Conservation (phyloP, 2,888 invertebrate species). For the Cosmorhoe ocellata region DNA sequence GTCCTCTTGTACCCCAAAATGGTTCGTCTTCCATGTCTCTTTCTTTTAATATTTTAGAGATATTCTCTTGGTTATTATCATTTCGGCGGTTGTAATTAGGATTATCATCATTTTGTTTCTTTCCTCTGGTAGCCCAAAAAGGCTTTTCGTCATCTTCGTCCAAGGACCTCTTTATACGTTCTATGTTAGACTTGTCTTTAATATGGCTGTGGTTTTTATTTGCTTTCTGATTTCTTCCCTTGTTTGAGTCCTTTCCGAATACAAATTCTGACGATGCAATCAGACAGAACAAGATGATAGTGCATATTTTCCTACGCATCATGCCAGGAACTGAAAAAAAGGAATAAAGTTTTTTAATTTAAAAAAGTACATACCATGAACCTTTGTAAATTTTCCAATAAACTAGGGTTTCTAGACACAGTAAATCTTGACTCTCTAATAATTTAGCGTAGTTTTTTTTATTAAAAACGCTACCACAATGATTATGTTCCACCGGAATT, state of each 20-base stretch:
- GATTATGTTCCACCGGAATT: no score
- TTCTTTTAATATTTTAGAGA: constrained; percentile 37
- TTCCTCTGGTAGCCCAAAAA: constrained; percentile 56
- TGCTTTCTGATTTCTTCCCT: constrained; percentile 46
- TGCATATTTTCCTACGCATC: constrained; percentile 56
- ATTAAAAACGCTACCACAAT: no score
- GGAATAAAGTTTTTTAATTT: neutral
- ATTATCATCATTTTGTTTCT: constrained; percentile 42
- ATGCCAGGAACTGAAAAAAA: constrained; percentile 55
- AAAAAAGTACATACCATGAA: no score
- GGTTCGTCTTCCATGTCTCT: constrained; percentile 52
- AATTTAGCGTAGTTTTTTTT: no score
- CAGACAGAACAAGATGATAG: constrained; percentile 49
- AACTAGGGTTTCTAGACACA: no score
- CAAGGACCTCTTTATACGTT: constrained; percentile 59
- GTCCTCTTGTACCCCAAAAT: constrained; percentile 70
- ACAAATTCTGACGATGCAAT: constrained; percentile 55
- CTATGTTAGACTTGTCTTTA: constrained; percentile 45
- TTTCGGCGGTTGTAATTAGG: constrained; percentile 27
- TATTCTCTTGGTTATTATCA: constrained; percentile 35
- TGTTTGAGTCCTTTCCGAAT: constrained; percentile 53
- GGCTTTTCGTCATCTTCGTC: constrained; percentile 49
- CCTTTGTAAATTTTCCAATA: no score
- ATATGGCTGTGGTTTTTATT: constrained; percentile 41
- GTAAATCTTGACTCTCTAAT: no score